Base-by-base conservation (phyloP, 2,797 vertebrate species). In the Apogon hyalosoma region DNA sequence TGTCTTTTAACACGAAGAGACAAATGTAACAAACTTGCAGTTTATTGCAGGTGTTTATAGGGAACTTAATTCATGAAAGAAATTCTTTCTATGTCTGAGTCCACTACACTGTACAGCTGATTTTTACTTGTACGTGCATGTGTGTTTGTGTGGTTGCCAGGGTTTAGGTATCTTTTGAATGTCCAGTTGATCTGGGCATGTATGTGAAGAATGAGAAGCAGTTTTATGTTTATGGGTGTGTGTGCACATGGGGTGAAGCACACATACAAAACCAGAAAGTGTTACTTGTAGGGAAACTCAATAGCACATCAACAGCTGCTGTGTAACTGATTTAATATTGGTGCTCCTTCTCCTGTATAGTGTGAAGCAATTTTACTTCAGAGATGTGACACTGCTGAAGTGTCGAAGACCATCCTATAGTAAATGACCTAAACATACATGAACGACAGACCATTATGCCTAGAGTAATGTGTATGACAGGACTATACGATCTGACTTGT, bases 151-250 rank as follows among this genome's bases (percentile, higher is more conserved):
- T 53, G 55, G 60, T 68, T 68, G 73, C 70, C 61, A 57, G 62
- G 66, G 69, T 73, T 64, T 15, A 43, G 60, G 49, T 68, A 80
- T 86, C 75, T 50, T 68, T 62, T 73, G 72, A 79, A 85, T 75
- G 84, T 78, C 82, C 80, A 63, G 79, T 61, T 85, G 84, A 84
- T 69, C 43, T 55, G 57, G 41, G 49, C 46, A 43, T 50, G 78
- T 80, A 87, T 88, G 79, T 56, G 33, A 79, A 61, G 83, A 87
- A 90, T 77, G 88, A 55, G 11, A 63, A 62, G 46, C 66, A 69
- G 69, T 76, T 87, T 81, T 76, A 67, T 80, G 64, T 51, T 79
- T 84, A 74, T 45, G 51, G 31, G 42, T 49, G 60, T 4, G 52
- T 48, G 63, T 38, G 24, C 36, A 47, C 48, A 33, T 38, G 45